phyloP scores from a whole-genome alignment of 2,113 vertebrate species.

The Helogale parvula region DNA sequence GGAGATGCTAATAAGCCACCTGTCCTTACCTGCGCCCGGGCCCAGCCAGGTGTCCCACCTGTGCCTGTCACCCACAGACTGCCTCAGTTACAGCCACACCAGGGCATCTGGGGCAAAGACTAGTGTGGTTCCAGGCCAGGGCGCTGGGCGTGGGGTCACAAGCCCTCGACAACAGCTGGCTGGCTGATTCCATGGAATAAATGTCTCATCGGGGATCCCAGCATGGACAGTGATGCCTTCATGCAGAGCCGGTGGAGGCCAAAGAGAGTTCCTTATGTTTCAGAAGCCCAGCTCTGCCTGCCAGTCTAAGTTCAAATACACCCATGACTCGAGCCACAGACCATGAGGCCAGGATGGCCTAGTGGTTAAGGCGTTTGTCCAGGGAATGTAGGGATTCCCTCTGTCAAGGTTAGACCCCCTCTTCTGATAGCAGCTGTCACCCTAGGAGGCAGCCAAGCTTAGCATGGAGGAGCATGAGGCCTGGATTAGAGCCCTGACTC shows the following conservation, averaged over 20 bases:
- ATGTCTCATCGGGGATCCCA: rapidly evolving
- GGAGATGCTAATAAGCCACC: not conserved
- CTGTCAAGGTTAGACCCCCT: not conserved
- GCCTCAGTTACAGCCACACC: not conserved
- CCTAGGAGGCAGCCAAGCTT: not conserved
- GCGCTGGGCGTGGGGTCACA: rapidly evolving
- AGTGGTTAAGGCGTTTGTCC: not conserved
- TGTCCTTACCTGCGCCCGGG: not conserved
- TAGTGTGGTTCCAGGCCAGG: not conserved
- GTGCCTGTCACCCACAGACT: too few species aligned
- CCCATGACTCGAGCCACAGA: rapidly evolving
- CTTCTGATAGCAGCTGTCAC: not conserved
- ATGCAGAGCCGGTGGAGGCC: rapidly evolving
- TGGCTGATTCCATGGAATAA: too few species aligned
- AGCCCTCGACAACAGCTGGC: not conserved
- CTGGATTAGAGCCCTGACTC: not conserved
- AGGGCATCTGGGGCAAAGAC: not conserved
- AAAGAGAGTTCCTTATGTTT: not conserved
- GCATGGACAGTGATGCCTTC: not conserved
- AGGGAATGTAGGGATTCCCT: not conserved
- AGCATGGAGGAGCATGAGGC: rapidly evolving
- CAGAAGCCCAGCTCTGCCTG: not conserved
- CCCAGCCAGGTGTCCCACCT: not conserved
- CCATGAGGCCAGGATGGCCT: not conserved
- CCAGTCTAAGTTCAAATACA: not conserved